Evolutionary conservation across 2,113 vertebrate species (phyloP), one percentile per base, ranked within the genome.

Genomic region (Merops nubicus): DNA sequence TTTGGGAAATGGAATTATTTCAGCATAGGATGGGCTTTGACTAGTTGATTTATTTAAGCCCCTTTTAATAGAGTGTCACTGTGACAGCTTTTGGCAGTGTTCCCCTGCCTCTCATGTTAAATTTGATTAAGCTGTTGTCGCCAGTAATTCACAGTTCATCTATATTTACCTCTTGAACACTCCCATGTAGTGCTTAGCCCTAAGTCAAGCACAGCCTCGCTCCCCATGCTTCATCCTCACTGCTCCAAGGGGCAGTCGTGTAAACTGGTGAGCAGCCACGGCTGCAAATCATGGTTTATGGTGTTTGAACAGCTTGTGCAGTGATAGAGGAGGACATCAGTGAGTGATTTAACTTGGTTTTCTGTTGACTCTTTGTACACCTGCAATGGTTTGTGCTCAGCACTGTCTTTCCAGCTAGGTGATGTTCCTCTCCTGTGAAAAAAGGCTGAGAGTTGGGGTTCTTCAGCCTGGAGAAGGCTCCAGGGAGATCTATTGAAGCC

Each of bases 41-140:
- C 20, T 76, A 50, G 45, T 50, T 88, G 74, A 93, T 89, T 96
- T 84, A 90, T 90, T 88, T 73, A 87, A 95, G 43, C 13, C 43
- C 59, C 38, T 86, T 91, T 48, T 88, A 63, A 75, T 57, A 38
- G 34, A 74, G 43, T 23, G 4, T 93, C 82, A n/a, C 70, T 63
- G 83, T 93, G 92, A 93, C 86, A 92, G 92, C 70, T 88, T 80
- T 86, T 95, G 93, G 96, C 93, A 80, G 72, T 2, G 6, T 79
- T 95, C 67, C 89, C 69, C 45, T 56, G 85, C 72, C 68, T 74
- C 93, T 89, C 63, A 9, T 51, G 88, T 90, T 91, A 80, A 85
- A 86, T 86, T 74, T 90, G 92, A 91, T 96, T 47, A 86, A 77
- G 85, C 78, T 89, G 89, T 96, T 96, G 93, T 91, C 96, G 73